Evolutionary conservation across 2,113 vertebrate genomes (phyloP), one percentile per base, ranked within the genome.

Genomic region (Carassius carassius): DNA sequence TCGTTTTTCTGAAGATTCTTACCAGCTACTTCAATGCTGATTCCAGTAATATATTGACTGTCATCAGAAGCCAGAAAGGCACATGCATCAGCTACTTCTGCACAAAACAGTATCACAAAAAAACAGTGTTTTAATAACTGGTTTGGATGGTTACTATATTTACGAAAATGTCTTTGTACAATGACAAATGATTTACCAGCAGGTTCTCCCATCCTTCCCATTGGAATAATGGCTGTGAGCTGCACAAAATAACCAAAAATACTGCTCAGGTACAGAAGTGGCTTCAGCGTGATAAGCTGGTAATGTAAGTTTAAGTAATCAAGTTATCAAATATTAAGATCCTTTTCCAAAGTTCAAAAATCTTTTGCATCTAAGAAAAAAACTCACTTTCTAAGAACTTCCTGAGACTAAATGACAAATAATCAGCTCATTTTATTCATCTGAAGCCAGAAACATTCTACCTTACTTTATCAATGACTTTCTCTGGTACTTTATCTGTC

Each of bases 31-130:
- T 97, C 96, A 51, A 97, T 78, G 51, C 95, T 96, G 82, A 93
- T 90, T 79, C 96, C 96, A 0, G 97, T 98, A 91, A 97, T 93
- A 88, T 98, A 97, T 2, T 91, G 89, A 84, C 96, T 96, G 75
- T 97, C 96, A 12, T 96, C 96, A 0, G 97, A 97, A 8, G 96
- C 97, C 65, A 98, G 90, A 87, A 98, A 97, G 6, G 95, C 94
- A 25, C 96, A 96, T 1, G 94, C 96, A 51, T 96, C 94, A 9
- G 97, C 96, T 4, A 97, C 95, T 89, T 97, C 96, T 97, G 83
- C 21, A 70, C 3, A 79, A 14, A 83, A 23, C 73, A 47, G 70
- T 41, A 7, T 41, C 37, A 41, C 37, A 41, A 6, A 41, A 41
- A 41, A 41, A 41, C 37, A 41, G 37, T 41, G 37, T 41, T 41